Evolutionary conservation across 2,888 invertebrate genomes (phyloP).

Genomic region (Epirrhoe alternata): DNA sequence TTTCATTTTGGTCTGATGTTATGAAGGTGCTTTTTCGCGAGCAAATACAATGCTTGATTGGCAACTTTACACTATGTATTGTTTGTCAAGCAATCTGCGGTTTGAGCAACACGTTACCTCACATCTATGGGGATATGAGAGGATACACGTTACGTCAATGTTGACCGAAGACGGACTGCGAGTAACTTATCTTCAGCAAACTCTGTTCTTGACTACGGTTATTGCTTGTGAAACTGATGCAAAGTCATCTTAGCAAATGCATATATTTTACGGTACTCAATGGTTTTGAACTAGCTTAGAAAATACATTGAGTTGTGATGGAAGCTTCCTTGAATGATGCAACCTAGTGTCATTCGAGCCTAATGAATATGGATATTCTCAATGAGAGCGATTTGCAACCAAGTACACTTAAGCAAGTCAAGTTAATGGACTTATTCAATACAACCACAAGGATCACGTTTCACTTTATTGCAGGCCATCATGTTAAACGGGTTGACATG

Average conservation of each 20-base stretch:
- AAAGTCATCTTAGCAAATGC: constrained; percentile 11
- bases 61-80: constrained; percentile 2
- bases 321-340: constrained; percentile 8
- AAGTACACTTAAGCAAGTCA: background rate
- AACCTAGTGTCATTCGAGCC: background rate
- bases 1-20: background rate
- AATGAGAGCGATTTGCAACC: background rate
- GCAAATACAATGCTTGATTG: background rate
- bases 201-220: constrained; percentile 18
- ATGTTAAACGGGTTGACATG: background rate
- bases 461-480: background rate
- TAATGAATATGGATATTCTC: constrained; percentile 16
- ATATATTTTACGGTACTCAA: background rate
- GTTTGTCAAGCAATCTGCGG: constrained; percentile 6
- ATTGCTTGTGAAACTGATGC: constrained; percentile 29
- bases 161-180: constrained; percentile 39
- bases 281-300: background rate
- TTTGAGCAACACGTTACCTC: background rate
- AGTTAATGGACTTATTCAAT: background rate
- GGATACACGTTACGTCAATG: constrained; percentile 51
- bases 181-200: constrained; percentile 27
- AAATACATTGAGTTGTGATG: background rate
- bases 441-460: background rate
- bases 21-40: constrained; percentile 1
- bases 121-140: constrained; percentile 9